These are phyloP conservation scores for Halictus quadricinctus DNA, from an alignment of 2,888 invertebrate genomes.

Conservation along the genomic window DNA sequence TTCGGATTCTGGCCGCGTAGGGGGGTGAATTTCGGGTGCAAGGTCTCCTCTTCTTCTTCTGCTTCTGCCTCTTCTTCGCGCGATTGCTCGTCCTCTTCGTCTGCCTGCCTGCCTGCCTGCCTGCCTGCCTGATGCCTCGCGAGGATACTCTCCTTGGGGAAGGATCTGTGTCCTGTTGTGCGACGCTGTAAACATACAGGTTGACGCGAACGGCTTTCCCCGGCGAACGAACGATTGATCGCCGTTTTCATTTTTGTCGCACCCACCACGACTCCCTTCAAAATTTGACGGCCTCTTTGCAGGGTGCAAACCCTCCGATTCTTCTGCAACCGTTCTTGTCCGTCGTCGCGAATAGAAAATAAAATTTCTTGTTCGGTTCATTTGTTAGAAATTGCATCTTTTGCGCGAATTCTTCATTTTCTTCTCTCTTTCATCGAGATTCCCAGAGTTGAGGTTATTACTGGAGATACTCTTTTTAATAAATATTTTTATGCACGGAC, in stretches of 20 bases:
- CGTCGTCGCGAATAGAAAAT: neutral
- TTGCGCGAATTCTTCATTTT: neutral
- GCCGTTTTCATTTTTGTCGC: neutral
- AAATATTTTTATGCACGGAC: neutral
- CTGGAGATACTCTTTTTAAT: neutral
- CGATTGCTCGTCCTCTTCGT: neutral
- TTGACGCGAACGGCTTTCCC: neutral
- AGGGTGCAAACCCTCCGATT: neutral
- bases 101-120: neutral
- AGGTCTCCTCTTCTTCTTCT: constrained; percentile 39
- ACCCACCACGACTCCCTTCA: neutral
- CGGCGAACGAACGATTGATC: neutral
- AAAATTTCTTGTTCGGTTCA: too few relatives aligned
- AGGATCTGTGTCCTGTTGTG: constrained; percentile 2
- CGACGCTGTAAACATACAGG: constrained; percentile 6
- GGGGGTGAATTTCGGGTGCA: constrained; percentile 43
- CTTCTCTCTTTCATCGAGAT: neutral
- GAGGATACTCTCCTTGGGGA: constrained; percentile 19
- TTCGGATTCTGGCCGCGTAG: constrained; percentile 47
- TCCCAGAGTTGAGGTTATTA: neutral
- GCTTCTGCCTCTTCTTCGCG: too few relatives aligned
- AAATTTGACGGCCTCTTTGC: neutral
- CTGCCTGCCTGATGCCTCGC: neutral
- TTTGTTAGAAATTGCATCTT: neutral
- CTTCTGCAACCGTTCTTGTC: neutral